phyloP scores from a whole-genome alignment of 2,888 invertebrate species.

The Nymphalis urticae region DNA sequence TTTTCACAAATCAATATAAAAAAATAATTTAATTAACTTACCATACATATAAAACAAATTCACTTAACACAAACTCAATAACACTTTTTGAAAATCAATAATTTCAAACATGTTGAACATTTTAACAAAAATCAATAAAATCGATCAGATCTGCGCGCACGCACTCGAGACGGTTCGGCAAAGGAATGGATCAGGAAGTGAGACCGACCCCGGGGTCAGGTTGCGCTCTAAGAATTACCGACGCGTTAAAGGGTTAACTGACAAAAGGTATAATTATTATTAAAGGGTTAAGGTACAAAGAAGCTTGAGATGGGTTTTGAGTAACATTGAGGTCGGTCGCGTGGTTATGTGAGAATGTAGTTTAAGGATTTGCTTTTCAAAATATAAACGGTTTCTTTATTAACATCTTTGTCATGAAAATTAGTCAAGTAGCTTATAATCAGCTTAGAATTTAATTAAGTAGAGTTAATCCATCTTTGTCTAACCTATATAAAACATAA shows the following conservation, averaged over 20 bases:
- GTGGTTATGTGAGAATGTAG: conserved; percentile 52
- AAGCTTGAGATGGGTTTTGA: conserved; percentile 60
- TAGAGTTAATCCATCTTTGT: too few relatives aligned
- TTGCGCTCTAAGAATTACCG: conserved; percentile 76
- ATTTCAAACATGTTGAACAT: background rate
- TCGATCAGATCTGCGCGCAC: conserved; percentile 62
- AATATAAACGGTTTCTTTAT: background rate
- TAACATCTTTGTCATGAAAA: background rate
- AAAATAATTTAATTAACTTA: background rate
- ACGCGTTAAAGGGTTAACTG: conserved; percentile 77
- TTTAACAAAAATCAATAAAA: conserved; percentile 24
- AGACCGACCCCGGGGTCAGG: conserved; percentile 72
- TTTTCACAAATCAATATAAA: background rate
- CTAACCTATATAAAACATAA: too few relatives aligned
- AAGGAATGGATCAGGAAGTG: conserved; percentile 79
- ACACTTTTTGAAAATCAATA: background rate
- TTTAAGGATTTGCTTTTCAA: conserved; percentile 5
- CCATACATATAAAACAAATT: background rate
- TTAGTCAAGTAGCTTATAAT: background rate
- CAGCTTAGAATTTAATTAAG: too few relatives aligned
- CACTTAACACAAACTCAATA: conserved; percentile 12
- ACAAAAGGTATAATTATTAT: conserved; percentile 78
- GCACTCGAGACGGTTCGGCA: conserved; percentile 67
- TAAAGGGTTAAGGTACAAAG: conserved; percentile 70
- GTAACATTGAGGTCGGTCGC: conserved; percentile 67